Base-by-base conservation (phyloP, 1,140 invertebrate species). In the Plutomurus gul region DNA sequence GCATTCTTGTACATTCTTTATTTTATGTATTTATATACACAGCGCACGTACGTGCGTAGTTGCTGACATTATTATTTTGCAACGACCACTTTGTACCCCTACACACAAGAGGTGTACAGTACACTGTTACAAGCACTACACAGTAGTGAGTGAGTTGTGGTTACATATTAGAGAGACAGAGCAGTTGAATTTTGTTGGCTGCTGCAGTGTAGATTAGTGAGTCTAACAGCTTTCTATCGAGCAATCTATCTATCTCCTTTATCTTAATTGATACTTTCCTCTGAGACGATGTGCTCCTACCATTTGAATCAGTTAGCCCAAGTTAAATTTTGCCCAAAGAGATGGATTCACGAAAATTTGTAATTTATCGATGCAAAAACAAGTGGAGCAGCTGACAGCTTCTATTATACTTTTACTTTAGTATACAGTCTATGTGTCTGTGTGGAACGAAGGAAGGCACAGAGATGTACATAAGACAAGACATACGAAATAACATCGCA, bases 361-460 rank as follows among this genome's bases (percentile, higher is more conserved):
- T 72, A 72, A 72, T 72, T 72, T 72, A 72, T 72, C 70, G 70
- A 72, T 72, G 70, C 70, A 72, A 72, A 72, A 72, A 72, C 70
- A 72, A 72, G 70, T 72, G 37, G 70, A 43, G 70, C 70, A 72
- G 70, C 70, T 72, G 70, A 72, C 70, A 72, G 70, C 70, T 65
- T 65, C 56, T 65, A 65, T 65, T 65, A 65, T 36, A 65, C 56
- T 65, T 65, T 65, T 65, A 65, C 56, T 65, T 33, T 36, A 65
- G 27, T n/a, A 33, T 65, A 65, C n/a, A 65, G 11, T 33, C 56
- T n/a, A 33, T 51, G n/a, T 56, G 51, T 56, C 51, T n/a, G n/a
- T n/a, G 25, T 30, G 51, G 7, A 2, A 56, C 22, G 10, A 65
- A 65, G 56, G 56, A 36, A 16, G 27, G 27, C 27, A 36, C 25